Base-by-base conservation (phyloP, 1,140 invertebrate species). In the Anastrepha obliqua region DNA sequence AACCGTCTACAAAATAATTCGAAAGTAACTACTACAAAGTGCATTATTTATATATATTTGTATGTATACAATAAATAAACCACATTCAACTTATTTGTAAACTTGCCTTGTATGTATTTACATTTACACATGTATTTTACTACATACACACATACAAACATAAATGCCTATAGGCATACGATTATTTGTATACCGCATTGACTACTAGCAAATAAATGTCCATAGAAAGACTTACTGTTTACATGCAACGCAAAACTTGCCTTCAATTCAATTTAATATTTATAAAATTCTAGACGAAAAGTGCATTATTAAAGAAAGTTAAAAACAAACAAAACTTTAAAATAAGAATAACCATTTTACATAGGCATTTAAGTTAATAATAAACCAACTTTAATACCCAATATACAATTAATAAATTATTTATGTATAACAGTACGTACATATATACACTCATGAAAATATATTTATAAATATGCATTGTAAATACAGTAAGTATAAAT, bases 171-270 rank as follows among this genome's bases (percentile, higher is more conserved):
- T 55, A 11, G 11, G 51, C 51, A 6, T 8, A 55, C 6, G 11
- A 11, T 55, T 55, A 55, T 55, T 55, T 55, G 51, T 11, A 8
- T 2, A 55, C 11, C 11, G 6, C 42, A 74, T 74, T 17, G 44
- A 74, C 67, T 74, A 74, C 44, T 74, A 74, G 13, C 42, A 74
- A 74, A 17, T 74, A 74, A 47, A 74, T 67, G 64, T 74, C 39
- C 39, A 44, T 6, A 8, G 67, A 74, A 74, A 74, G 67, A 74
- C 67, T 74, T 74, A 67, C 39, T 74, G 42, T 47, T 44, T 74
- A 74, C 39, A 74, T 74, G 39, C 39, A 74, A 74, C 67, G 67
- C 67, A 74, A 17, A 74, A 74, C 67, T 74, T 74, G 67, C 67
- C 67, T 74, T 74, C 13, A 47, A 17, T 74, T 74, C 67, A 74